These are phyloP conservation scores for Yponomeuta cagnagella DNA, from an alignment of 2,888 invertebrate genomes.

Conservation along the genomic window DNA sequence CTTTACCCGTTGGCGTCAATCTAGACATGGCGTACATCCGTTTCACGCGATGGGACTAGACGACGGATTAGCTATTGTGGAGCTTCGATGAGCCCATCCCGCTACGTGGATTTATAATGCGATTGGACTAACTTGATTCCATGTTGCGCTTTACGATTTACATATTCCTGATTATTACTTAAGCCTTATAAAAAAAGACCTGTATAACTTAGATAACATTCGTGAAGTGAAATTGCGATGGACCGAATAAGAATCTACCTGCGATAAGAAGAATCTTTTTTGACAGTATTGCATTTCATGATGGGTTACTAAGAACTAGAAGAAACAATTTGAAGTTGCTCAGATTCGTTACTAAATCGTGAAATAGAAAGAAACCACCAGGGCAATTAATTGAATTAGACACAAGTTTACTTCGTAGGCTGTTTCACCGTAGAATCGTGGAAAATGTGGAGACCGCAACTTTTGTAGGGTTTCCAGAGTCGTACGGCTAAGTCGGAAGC, in stretches of 20 bases:
- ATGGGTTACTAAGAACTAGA: too few species aligned
- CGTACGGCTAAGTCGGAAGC: slow-evolving; percentile 68
- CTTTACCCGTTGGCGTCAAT: not conserved
- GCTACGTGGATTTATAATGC: not conserved
- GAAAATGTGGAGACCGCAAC: slow-evolving; percentile 67
- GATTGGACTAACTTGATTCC: slow-evolving; percentile 5
- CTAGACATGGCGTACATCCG: not conserved
- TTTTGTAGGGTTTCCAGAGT: slow-evolving; percentile 67
- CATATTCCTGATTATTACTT: not conserved
- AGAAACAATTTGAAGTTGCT: not conserved
- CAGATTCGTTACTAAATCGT: not conserved
- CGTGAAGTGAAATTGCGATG: not conserved
- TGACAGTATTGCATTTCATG: too few species aligned
- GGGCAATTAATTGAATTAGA: slow-evolving; percentile 12
- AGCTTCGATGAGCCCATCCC: not conserved
- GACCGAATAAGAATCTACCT: not conserved
- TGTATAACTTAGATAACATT: not conserved
- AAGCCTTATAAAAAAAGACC: not conserved
- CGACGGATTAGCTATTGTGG: slow-evolving; percentile 5
- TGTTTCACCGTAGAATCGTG: slow-evolving; percentile 1
- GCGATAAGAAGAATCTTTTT: too few species aligned
- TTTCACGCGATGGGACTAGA: not conserved
- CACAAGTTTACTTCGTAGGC: not conserved
- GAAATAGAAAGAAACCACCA: not conserved
- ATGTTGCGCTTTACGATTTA: not conserved